phyloP scores from a whole-genome alignment of 2,113 vertebrate species.

The Apaloderma vittatum region DNA sequence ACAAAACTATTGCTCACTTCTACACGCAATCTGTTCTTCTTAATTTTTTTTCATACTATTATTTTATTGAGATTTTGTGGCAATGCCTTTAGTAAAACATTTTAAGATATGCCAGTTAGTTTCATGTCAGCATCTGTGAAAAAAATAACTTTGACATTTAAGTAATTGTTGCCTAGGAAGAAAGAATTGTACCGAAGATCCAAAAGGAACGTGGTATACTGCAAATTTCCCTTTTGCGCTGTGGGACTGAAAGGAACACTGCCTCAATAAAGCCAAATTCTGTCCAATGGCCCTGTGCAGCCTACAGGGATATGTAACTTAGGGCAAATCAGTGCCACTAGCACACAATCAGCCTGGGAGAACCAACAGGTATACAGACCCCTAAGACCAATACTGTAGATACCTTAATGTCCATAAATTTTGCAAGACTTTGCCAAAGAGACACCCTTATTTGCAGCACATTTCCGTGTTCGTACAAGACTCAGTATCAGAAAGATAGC shows the following conservation, averaged over 20 bases:
- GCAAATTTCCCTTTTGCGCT: background rate
- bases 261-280: background rate
- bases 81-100: background rate
- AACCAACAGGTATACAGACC: background rate
- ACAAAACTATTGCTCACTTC: background rate
- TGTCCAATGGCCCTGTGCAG: background rate
- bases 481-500: accelerated
- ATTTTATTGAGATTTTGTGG: background rate
- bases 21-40: background rate
- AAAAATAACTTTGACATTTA: background rate
- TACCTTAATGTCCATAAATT: background rate
- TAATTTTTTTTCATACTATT: background rate
- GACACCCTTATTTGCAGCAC: accelerated
- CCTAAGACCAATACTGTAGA: background rate
- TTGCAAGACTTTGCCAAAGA: background rate
- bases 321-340: background rate
- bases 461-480: background rate
- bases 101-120: background rate
- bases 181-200: background rate
- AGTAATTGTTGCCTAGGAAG: background rate
- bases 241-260: background rate
- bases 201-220: background rate
- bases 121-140: background rate
- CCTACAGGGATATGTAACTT: background rate
- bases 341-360: background rate